phyloP scores from a whole-genome alignment of 2,888 invertebrate genomes.

The Tillus elongatus region DNA sequence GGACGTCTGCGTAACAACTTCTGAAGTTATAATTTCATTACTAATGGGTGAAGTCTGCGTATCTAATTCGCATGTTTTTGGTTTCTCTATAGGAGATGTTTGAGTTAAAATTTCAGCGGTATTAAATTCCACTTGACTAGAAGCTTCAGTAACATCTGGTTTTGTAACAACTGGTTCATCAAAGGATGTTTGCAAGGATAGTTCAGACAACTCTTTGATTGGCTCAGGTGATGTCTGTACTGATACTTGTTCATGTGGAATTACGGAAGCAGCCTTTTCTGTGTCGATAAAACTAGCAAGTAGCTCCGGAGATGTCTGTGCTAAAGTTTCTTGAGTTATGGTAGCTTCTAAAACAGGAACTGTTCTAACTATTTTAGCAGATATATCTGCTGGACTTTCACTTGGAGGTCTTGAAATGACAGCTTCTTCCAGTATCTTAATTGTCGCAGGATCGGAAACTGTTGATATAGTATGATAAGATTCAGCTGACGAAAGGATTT shows the following conservation, averaged over 20 bases:
- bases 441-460: conserved; percentile 49
- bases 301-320: conserved; percentile 47
- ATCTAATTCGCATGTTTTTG: background rate
- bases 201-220: conserved; percentile 39
- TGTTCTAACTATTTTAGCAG: conserved; percentile 41
- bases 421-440: conserved; percentile 59
- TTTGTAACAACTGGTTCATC: conserved; percentile 32
- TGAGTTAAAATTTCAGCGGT: conserved; percentile 34
- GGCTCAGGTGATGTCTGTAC: conserved; percentile 49
- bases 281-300: conserved; percentile 31
- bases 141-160: conserved; percentile 40
- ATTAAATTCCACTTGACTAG: conserved; percentile 43
- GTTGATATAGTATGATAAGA: conserved; percentile 53
- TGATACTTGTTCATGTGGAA: conserved; percentile 36
- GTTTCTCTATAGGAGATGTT: background rate
- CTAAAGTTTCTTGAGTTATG: conserved; percentile 48
- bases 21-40: no score
- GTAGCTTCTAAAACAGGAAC: conserved; percentile 52
- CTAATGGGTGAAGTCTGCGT: background rate
- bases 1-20: conserved; percentile 23
- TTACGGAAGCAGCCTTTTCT: conserved; percentile 35
- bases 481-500: conserved; percentile 47
- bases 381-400: conserved; percentile 47
- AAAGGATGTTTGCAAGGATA: conserved; percentile 50
- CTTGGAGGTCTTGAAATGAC: conserved; percentile 49